Conservation (phyloP, 1,140 invertebrate species). For the Laupala kohalensis region DNA sequence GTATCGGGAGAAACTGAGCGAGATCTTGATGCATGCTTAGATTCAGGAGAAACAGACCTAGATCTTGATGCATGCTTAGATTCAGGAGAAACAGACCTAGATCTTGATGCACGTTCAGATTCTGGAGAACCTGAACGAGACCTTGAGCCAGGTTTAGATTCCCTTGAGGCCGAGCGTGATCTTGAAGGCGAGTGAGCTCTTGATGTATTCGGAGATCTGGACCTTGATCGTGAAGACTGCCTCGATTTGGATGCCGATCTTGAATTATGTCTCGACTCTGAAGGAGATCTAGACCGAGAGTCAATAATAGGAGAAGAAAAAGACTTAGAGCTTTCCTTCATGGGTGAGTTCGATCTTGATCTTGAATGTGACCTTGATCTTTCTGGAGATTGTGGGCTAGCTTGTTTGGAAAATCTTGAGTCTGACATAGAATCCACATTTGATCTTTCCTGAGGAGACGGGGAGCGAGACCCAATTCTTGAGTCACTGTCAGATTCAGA, state of each 20-base stretch:
- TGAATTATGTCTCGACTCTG: not conserved
- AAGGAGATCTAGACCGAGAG: no score
- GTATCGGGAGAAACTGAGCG: not conserved
- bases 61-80: not conserved
- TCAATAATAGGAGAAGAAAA: no score
- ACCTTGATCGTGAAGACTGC: not conserved
- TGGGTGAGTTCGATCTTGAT: no score
- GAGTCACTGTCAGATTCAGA: no score
- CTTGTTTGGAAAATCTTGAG: no score
- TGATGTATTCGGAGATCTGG: not conserved
- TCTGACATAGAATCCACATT: no score
- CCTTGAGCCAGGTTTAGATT: not conserved
- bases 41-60: no score
- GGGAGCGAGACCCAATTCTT: no score
- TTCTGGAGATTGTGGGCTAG: not conserved
- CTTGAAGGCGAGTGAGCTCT: not conserved
- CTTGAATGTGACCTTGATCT: not conserved
- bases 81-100: not conserved
- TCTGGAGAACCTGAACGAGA: not conserved
- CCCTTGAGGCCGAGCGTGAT: not conserved
- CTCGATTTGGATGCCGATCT: not conserved
- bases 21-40: conserved; percentile 1
- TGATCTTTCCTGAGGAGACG: no score
- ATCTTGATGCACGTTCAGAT: not conserved
- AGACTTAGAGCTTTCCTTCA: no score